A percentile compares a stretch with the other conserved stretches of the same genome.
These are phyloP conservation scores for Poecilia picta DNA, from an alignment of 2,797 vertebrate species.

Conservation along the genomic window DNA sequence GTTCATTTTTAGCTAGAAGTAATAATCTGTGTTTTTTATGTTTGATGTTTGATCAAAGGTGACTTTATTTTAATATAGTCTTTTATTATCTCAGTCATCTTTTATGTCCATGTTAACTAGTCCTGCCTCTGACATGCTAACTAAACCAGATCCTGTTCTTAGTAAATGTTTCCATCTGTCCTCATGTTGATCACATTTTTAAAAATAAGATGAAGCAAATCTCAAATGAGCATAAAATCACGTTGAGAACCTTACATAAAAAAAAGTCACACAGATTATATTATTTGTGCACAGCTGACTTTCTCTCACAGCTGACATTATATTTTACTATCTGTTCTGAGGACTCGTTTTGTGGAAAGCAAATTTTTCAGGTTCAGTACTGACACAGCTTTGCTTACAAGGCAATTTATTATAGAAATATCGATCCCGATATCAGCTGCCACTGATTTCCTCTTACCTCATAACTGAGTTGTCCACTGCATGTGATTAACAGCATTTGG, in stretches of 20 bases:
- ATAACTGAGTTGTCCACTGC: conserved; percentile 7
- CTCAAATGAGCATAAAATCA: background rate
- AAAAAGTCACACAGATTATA: background rate
- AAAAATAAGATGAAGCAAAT: background rate
- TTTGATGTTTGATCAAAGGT: background rate
- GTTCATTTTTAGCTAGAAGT: background rate
- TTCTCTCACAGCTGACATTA: background rate
- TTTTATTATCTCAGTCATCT: background rate
- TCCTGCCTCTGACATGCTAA: background rate
- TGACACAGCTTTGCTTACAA: conserved; percentile 14
- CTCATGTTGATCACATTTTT: background rate
- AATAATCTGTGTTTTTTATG: background rate
- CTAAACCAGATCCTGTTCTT: background rate
- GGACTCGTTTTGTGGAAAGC: background rate
- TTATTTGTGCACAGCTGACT: background rate
- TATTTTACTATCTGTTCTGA: background rate
- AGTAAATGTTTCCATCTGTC: background rate
- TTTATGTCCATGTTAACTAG: background rate
- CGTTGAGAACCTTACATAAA: background rate
- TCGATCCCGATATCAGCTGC: conserved; percentile 16
- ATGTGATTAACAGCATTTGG: conserved; percentile 25
- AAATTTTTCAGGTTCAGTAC: background rate
- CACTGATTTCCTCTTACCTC: conserved; percentile 28
- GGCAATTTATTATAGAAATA: conserved; percentile 8
- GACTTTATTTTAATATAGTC: background rate